These are phyloP conservation scores for Halcyon smyrnensis DNA, from an alignment of 2,797 vertebrate genomes.

Conservation along the genomic window DNA sequence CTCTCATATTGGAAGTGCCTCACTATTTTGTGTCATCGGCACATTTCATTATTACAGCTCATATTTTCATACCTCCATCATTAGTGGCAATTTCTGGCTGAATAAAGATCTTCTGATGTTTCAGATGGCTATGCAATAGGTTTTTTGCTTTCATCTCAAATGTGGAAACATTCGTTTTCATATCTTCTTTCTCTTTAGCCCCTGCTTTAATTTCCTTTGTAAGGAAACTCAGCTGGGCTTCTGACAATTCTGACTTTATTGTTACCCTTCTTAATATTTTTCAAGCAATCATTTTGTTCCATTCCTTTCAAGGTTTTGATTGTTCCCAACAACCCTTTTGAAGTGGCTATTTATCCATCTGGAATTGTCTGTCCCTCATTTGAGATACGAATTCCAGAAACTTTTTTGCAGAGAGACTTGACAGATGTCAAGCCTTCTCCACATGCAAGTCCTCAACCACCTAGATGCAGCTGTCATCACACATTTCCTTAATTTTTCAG, in stretches of 20 bases:
- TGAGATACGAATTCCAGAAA: background rate
- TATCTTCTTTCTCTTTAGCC: conserved; percentile 41
- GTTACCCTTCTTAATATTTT: conserved; percentile 28
- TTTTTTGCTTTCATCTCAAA: conserved; percentile 27
- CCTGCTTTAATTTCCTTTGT: conserved; percentile 45
- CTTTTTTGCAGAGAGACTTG: background rate
- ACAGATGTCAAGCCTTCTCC: background rate
- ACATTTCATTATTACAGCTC: conserved; percentile 23
- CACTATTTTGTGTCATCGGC: conserved; percentile 22
- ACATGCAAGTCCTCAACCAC: background rate
- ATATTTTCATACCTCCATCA: background rate
- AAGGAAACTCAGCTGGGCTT: conserved; percentile 8
- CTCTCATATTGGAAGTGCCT: conserved; percentile 20
- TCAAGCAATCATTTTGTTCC: conserved; percentile 21
- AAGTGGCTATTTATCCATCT: conserved; percentile 23
- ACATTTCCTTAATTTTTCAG: background rate
- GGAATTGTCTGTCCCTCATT: background rate
- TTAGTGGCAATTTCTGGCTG: conserved; percentile 18
- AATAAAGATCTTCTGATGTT: conserved; percentile 49
- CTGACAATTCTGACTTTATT: conserved; percentile 40
- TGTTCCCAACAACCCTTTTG: background rate
- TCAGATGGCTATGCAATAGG: background rate
- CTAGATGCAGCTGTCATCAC: background rate
- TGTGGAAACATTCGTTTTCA: background rate
- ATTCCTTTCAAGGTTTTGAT: conserved; percentile 29